Evolutionary conservation across 2,113 vertebrate species (phyloP).

Genomic region (Tychaedon coryphoeus): DNA sequence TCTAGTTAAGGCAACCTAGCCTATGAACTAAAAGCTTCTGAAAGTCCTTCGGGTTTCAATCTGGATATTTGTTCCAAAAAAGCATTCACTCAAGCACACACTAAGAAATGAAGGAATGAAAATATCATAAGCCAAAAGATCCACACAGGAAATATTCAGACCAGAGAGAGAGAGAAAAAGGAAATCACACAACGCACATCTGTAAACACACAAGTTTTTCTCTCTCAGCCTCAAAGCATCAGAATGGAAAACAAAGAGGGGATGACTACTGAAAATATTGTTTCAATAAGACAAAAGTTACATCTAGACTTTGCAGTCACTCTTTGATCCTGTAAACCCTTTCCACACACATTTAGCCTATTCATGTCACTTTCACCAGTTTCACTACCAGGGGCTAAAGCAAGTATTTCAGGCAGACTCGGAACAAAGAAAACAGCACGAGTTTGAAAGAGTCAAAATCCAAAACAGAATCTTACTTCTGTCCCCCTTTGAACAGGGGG

Average conservation of each 20-base stretch:
- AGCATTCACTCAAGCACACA: not conserved
- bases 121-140: not conserved
- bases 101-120: not conserved
- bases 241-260: not conserved
- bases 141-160: not conserved
- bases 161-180: not conserved
- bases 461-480: conserved; percentile 81
- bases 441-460: not conserved
- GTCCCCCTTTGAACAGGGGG: conserved; percentile 89
- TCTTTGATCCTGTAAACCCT: not conserved
- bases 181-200: not conserved
- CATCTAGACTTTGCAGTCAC: not conserved
- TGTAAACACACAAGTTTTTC: not conserved
- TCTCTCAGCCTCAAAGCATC: not conserved
- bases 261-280: not conserved
- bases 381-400: not conserved
- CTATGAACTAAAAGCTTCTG: not conserved
- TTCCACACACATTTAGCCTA: not conserved
- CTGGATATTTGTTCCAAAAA: not conserved
- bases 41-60: not conserved
- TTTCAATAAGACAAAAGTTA: not conserved
- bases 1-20: not conserved
- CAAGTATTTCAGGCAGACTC: not conserved
- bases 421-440: not conserved
- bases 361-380: not conserved